Conservation (phyloP, 2,888 invertebrate species). For the Chamaedrilus cognettii region DNA sequence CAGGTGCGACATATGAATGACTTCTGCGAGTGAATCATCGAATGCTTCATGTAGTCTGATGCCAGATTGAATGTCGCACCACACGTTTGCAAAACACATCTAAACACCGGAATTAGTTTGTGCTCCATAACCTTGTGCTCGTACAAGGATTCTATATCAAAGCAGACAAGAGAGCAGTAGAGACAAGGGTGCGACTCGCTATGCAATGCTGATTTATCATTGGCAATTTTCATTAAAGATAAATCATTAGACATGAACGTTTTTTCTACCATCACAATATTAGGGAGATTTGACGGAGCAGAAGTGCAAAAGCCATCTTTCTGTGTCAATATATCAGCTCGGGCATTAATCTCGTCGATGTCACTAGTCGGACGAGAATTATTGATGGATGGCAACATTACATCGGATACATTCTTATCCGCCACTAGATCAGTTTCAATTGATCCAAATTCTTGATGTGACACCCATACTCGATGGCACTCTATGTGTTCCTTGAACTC, state of each 20-base stretch:
- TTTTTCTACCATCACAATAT: too few relatives aligned
- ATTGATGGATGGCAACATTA: neutral
- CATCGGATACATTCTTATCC: neutral
- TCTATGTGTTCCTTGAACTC: constrained; percentile 15
- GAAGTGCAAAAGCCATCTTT: too few relatives aligned
- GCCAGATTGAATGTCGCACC: constrained; percentile 21
- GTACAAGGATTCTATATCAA: constrained; percentile 12
- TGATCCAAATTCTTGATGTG: too few relatives aligned
- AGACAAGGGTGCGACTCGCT: constrained; percentile 22
- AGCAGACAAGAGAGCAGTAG: constrained; percentile 18
- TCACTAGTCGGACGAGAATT: neutral
- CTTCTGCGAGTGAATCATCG: constrained; percentile 24
- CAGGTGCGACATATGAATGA: constrained; percentile 35
- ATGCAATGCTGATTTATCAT: too few relatives aligned
- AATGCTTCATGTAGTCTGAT: constrained; percentile 26
- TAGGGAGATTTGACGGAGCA: too few relatives aligned
- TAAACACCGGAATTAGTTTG: constrained; percentile 23
- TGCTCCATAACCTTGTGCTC: constrained; percentile 28
- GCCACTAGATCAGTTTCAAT: too few relatives aligned
- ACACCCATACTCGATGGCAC: constrained; percentile 13
- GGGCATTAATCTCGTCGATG: neutral
- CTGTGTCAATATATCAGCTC: too few relatives aligned
- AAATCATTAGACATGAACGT: neutral
- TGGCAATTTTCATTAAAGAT: neutral
- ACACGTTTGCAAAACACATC: constrained; percentile 26